Conservation (phyloP, 1,140 invertebrate species). For the Steinernema khuongi region DNA sequence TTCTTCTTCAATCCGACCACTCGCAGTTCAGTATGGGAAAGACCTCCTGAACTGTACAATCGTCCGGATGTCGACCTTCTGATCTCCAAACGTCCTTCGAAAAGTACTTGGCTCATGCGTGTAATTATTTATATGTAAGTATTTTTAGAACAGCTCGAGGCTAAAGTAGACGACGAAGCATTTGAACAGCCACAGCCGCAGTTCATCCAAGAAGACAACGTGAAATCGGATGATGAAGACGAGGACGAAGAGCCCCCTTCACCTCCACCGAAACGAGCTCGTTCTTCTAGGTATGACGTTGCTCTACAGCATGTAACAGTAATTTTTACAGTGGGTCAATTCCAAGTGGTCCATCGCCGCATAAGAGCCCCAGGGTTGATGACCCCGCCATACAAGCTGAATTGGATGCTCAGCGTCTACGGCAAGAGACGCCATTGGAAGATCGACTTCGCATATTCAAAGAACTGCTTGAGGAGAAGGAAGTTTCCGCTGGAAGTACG, state of each 20-base stretch:
- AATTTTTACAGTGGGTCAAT: too few relatives aligned
- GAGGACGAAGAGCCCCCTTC: too few relatives aligned
- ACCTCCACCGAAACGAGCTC: too few relatives aligned
- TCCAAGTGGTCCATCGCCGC: too few relatives aligned
- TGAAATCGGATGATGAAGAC: neutral
- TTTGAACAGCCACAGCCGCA: neutral
- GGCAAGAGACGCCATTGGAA: slow-evolving; percentile 86
- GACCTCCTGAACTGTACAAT: slow-evolving; percentile 76
- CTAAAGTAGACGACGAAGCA: too few relatives aligned
- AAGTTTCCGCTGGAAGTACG: slow-evolving; percentile 93
- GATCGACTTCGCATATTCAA: slow-evolving; percentile 86
- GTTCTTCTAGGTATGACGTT: too few relatives aligned
- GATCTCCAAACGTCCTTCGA: slow-evolving; percentile 50
- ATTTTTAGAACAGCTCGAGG: slow-evolving; percentile 1
- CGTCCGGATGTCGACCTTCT: slow-evolving; percentile 57
- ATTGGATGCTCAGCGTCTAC: slow-evolving; percentile 82
- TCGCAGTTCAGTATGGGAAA: slow-evolving; percentile 88
- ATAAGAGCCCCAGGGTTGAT: too few relatives aligned
- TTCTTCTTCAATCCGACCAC: slow-evolving; percentile 82
- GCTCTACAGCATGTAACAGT: too few relatives aligned
- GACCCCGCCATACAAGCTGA: slow-evolving; percentile 93
- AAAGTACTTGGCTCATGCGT: too few relatives aligned
- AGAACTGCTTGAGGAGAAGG: slow-evolving; percentile 92
- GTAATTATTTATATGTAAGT: slow-evolving; percentile 32
- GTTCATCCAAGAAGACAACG: neutral